Base-by-base conservation (phyloP, 1,140 invertebrate species). In the Tribolium castaneum region DNA sequence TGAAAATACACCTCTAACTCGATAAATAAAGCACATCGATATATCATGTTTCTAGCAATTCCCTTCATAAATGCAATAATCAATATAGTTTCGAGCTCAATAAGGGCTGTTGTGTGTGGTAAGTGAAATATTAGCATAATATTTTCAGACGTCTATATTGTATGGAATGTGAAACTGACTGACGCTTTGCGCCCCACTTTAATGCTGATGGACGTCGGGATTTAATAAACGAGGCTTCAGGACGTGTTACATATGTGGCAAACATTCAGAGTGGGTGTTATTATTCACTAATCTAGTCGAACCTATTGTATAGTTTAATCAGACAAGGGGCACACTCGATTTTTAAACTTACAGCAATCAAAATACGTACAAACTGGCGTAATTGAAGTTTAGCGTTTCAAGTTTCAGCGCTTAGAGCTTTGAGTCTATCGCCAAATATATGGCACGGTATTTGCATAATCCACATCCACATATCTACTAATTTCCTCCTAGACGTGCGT, bases 41-140 rank as follows among this genome's bases (percentile, higher is more conserved):
- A 30, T 30, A 30, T 30, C 25, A 30, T 30, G 6, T 16, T 16
- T 19, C 4, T 54, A 6, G 9, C 22, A 16, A 13, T 54, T 12
- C 12, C 39, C 66, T 70, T 14, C 9, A 13, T 6, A 59, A 59
- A 4, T 52, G 13, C 30, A 59, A 19, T n/a, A 59, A 22, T 25
- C 54, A 59, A 59, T 59, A 59, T 25, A 22, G 54, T 59, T 59
- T 59, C 39, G 39, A 45, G n/a, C n/a, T 45, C 39, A 45, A 45
- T 45, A 45, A 45, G 7, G 19, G 19, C 19, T 22, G 10, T 22
- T 59, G 54, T 22, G 19, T 59, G 54, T 59, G 54, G 54, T 59
- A 59, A 59, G 19, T 59, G 54, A 59, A 59, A 59, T 59, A 59
- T 59, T 59, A 59, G 54, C 54, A 19, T 59, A 59, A 59, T 25